Evolutionary conservation across 2,888 invertebrate genomes (phyloP).

Genomic region (Neoitamus cyanurus): DNA sequence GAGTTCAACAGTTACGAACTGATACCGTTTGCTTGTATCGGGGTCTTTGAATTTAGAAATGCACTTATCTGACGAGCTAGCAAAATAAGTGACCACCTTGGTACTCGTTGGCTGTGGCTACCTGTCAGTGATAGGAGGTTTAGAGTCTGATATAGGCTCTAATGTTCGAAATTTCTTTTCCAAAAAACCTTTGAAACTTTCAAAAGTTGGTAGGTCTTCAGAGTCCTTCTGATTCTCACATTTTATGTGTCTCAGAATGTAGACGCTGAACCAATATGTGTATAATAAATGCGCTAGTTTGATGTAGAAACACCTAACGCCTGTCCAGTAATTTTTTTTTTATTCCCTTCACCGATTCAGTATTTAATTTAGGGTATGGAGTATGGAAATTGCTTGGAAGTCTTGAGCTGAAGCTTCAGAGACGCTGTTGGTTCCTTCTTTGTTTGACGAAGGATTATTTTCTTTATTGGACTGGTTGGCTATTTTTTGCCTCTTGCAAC

Average conservation of each 20-base stretch:
- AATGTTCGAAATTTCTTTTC: neutral
- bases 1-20: neutral
- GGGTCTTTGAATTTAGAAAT: neutral
- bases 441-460: too few species aligned
- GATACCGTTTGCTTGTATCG: neutral
- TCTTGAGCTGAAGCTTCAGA: too few species aligned
- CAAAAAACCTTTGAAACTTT: neutral
- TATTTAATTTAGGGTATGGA: too few species aligned
- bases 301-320: neutral
- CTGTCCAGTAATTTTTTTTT: too few species aligned
- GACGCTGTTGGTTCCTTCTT: too few species aligned
- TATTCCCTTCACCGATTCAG: too few species aligned
- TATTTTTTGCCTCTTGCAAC: too few species aligned
- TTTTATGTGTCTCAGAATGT: constrained; percentile 55
- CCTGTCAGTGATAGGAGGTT: constrained; percentile 53
- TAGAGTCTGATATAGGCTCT: neutral
- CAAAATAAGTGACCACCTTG: neutral
- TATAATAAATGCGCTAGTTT: neutral
- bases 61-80: neutral
- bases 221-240: constrained; percentile 54
- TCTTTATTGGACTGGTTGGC: too few species aligned
- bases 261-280: neutral
- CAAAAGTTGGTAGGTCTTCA: neutral
- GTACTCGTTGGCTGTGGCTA: neutral
- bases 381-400: too few species aligned